Percentiles rank a stretch among this genome's conserved stretches.
phyloP scores from a whole-genome alignment of 2,888 invertebrate species.

The Mantis religiosa region DNA sequence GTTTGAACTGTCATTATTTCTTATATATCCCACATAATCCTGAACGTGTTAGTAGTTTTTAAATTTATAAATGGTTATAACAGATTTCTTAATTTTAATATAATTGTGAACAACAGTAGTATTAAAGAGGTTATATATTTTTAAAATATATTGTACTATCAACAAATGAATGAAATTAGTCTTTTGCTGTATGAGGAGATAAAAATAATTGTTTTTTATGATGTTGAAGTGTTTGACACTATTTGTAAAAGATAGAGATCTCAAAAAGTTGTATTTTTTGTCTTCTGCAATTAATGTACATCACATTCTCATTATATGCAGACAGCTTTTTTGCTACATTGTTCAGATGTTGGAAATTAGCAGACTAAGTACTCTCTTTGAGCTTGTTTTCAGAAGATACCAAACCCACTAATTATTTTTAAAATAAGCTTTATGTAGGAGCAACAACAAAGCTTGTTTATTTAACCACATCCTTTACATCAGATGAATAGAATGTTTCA shows the following conservation, averaged over 20 bases:
- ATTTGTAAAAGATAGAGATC: background rate
- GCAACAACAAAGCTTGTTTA: too few relatives aligned
- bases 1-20: constrained; percentile 72
- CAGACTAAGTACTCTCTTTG: too few relatives aligned
- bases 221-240: background rate
- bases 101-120: background rate
- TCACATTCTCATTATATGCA: background rate
- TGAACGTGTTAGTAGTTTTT: background rate
- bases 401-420: too few relatives aligned
- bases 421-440: too few relatives aligned
- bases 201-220: background rate
- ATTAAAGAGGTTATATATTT: background rate
- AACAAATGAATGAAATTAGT: background rate
- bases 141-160: background rate
- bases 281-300: background rate
- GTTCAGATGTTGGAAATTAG: too few relatives aligned
- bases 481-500: too few relatives aligned
- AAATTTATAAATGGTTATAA: background rate
- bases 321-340: too few relatives aligned
- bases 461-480: too few relatives aligned
- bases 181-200: background rate
- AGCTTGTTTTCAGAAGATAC: too few relatives aligned
- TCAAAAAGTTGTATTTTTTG: background rate
- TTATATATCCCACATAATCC: constrained; percentile 57
- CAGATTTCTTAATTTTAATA: background rate